Evolutionary conservation across 1,140 invertebrate genomes (phyloP), one percentile per base, ranked within the genome.

Genomic region (Periplaneta americana): DNA sequence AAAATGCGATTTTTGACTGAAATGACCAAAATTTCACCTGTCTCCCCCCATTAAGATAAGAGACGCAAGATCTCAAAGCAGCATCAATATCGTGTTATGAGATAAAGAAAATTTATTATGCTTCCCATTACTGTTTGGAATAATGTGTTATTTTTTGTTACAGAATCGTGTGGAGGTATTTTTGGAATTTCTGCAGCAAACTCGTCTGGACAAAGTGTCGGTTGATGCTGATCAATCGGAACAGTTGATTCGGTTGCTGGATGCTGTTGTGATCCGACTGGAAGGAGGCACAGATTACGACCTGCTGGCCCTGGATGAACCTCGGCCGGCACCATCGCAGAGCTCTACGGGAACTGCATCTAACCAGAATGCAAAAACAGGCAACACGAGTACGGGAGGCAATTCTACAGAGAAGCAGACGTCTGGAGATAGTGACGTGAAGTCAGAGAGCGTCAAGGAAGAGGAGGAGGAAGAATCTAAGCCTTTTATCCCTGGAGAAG

Each of bases 211-310:
- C 48, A 92, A 92, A 82, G 92, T 98, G 3, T 91, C 92, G 9
- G 92, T 99, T 0, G 98, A 99, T 87, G 93, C 95, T 17, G 94
- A 96, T 78, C 95, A 98, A 87, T 93, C 95, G 0, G 97, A 98
- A 79, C 91, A 93, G 37, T 89, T 99, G 34, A 92, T 99, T 17
- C 94, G 95, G 84, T 90, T 99, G 8, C 90, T 99, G 39, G 98
- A 99, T 89, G 96, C 97, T 83, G 97, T 98, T 57, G 98, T 99
- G 2, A 98, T 99, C 82, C 96, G 97, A 87, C 89, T 99, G 22
- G 98, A 99, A 91, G 98, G 97, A 75, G 98, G 98, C 6, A 95
- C 93, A n/a, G 98, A 99, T 83, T 93, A 97, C 85, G 98, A 99
- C 89, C 89, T 99, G 4, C 95, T 94, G 84, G 90, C 95, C 22